phyloP scores from a whole-genome alignment of 2,797 vertebrate species.

The Anisognathus igniventris region DNA sequence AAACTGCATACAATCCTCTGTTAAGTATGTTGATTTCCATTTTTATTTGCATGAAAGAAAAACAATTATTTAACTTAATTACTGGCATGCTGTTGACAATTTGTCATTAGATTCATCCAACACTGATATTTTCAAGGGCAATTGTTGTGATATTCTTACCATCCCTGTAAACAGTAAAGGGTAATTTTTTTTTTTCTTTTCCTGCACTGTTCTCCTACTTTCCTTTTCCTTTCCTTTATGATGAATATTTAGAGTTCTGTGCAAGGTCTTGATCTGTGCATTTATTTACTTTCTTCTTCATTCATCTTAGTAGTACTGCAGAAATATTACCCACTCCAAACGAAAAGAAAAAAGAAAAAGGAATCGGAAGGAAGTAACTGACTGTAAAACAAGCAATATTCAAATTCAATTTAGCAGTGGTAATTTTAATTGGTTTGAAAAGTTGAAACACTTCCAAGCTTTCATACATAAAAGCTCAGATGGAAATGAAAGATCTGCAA shows the following conservation, averaged over 20 bases:
- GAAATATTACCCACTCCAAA: neutral
- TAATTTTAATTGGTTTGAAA: slow-evolving; percentile 1
- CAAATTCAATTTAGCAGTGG: neutral
- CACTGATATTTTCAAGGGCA: neutral
- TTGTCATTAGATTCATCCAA: slow-evolving; percentile 3
- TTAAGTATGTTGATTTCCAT: slow-evolving; percentile 32
- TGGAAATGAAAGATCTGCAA: neutral
- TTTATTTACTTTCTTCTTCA: neutral
- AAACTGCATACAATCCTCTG: neutral
- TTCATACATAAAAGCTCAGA: neutral
- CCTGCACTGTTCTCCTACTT: neutral
- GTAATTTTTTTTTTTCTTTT: neutral
- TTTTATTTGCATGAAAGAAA: slow-evolving; percentile 33
- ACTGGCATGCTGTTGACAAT: neutral
- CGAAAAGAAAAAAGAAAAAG: neutral
- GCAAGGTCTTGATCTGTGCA: neutral
- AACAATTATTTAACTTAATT: slow-evolving; percentile 46
- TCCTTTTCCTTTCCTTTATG: neutral
- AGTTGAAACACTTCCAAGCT: slow-evolving; percentile 16
- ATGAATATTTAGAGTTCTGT: neutral
- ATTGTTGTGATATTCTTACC: neutral
- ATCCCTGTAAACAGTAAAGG: neutral
- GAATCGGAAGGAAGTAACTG: neutral
- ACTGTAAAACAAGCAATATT: slow-evolving; percentile 1
- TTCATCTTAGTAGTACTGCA: neutral